Evolutionary conservation across 2,113 vertebrate genomes (phyloP), one percentile per base, ranked within the genome.

Genomic region (Oncorhynchus clarkii): DNA sequence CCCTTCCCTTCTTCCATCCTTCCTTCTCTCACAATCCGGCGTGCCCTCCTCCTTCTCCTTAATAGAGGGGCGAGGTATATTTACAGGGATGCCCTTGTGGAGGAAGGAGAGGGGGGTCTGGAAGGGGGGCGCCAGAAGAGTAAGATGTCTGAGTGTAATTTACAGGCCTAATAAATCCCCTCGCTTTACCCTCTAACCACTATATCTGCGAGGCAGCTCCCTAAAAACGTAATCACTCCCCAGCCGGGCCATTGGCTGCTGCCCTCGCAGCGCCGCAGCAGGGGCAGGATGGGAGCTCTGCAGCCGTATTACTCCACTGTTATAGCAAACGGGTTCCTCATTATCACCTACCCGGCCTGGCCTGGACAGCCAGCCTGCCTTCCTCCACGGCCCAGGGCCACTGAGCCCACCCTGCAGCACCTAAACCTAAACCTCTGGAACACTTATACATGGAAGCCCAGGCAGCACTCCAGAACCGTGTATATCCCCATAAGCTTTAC

Each of bases 181-280:
- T 77, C 89, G 91, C 90, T 91, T 92, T 92, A 91, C 84, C 90
- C 90, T 92, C 87, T 91, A 84, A 92, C 91, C 90, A 82, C 86
- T 87, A 85, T 88, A 90, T 81, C 89, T 91, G 85, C 80, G 85
- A 78, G 81, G 79, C 83, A 85, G 87, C 88, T 89, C 87, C 88
- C 86, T 90, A 89, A 91, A 92, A 91, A 84, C 89, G 81, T 90
- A 92, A 93, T 90, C 87, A 87, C 89, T 90, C 89, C 87, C 89
- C 78, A 24, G 85, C 77, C 76, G 77, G 73, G 78, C 82, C 75
- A 80, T 80, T 74, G 64, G 31, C 71, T 73, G 68, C 73, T 59
- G 24, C 72, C 75, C 71, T 86, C 85, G 85, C 82, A 81, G 75
- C 6, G 81, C 82, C 84, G 71, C 64, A 4, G 29, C 49, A 73